phyloP scores from a whole-genome alignment of 2,888 invertebrate genomes.

The Pseudoips prasinana region DNA sequence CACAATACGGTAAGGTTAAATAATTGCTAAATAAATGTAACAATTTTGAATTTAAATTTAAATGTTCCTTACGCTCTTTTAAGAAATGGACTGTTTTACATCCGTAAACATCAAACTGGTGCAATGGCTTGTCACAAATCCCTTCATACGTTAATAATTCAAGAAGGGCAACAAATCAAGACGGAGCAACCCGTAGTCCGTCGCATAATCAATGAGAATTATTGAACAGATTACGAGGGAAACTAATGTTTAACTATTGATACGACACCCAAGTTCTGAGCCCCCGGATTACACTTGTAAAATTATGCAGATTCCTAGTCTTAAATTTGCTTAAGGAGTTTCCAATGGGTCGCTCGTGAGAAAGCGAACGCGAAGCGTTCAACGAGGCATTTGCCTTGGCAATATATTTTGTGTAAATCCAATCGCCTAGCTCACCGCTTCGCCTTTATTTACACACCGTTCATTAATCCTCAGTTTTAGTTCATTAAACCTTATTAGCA shows the following conservation, averaged over 20 bases:
- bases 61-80: too few species aligned
- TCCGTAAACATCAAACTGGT: too few species aligned
- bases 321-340: conserved; percentile 6
- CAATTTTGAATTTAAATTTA: too few species aligned
- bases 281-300: conserved; percentile 42
- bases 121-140: not conserved
- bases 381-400: too few species aligned
- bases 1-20: too few species aligned
- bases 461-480: too few species aligned
- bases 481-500: too few species aligned
- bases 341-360: conserved; percentile 1
- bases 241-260: conserved; percentile 36
- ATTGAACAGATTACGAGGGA: conserved; percentile 29
- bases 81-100: too few species aligned
- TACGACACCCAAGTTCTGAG: conserved; percentile 37
- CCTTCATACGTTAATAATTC: conserved; percentile 4
- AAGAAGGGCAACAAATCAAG: conserved; percentile 15
- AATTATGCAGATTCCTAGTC: conserved; percentile 42
- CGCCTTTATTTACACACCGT: too few species aligned
- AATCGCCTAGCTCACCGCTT: too few species aligned
- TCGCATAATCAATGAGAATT: conserved; percentile 22
- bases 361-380: not conserved
- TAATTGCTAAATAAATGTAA: too few species aligned
- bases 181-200: conserved; percentile 5
- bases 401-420: too few species aligned